phyloP scores from a whole-genome alignment of 2,797 vertebrate species.

The Paratrypauchen microcephalus region DNA sequence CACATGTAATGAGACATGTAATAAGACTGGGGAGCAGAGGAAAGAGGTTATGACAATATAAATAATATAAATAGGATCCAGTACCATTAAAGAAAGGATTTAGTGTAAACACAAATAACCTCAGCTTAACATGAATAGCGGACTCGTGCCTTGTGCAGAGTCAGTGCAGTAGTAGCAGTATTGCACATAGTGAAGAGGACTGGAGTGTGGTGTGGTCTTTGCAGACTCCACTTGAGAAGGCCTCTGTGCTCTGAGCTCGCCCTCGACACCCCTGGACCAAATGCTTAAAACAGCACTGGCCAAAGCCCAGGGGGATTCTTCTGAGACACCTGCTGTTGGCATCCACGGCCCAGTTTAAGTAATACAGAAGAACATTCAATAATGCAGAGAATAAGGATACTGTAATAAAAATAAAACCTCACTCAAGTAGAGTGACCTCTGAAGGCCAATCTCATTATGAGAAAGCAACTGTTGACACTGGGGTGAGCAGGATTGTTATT shows the following conservation, averaged over 20 bases:
- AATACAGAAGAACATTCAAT: constrained; percentile 70
- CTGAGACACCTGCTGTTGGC: constrained; percentile 11
- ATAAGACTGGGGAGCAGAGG: constrained; percentile 27
- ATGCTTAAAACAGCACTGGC: constrained; percentile 19
- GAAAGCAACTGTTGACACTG: constrained; percentile 43
- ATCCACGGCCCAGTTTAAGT: constrained; percentile 44
- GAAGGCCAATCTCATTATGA: constrained; percentile 34
- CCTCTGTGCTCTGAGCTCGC: constrained; percentile 40
- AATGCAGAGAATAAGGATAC: constrained; percentile 63
- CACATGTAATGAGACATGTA: constrained; percentile 8
- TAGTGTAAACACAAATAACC: constrained; percentile 44
- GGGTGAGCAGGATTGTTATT: constrained; percentile 63
- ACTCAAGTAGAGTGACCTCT: constrained; percentile 31
- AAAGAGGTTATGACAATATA: constrained; percentile 34
- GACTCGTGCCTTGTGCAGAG: constrained; percentile 32
- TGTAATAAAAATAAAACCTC: constrained; percentile 57
- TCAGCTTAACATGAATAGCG: constrained; percentile 33
- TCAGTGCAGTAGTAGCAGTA: constrained; percentile 49
- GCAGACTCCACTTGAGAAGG: constrained; percentile 61
- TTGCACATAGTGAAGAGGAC: constrained; percentile 54
- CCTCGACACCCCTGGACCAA: neutral
- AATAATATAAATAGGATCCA: constrained; percentile 26
- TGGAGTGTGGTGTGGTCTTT: constrained; percentile 33
- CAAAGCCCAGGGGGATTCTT: neutral
- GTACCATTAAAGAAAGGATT: constrained; percentile 29